Percentiles rank a stretch among this genome's conserved stretches.
Conservation (phyloP, 2,888 invertebrate species). For the Alviniconcha strummeri region DNA sequence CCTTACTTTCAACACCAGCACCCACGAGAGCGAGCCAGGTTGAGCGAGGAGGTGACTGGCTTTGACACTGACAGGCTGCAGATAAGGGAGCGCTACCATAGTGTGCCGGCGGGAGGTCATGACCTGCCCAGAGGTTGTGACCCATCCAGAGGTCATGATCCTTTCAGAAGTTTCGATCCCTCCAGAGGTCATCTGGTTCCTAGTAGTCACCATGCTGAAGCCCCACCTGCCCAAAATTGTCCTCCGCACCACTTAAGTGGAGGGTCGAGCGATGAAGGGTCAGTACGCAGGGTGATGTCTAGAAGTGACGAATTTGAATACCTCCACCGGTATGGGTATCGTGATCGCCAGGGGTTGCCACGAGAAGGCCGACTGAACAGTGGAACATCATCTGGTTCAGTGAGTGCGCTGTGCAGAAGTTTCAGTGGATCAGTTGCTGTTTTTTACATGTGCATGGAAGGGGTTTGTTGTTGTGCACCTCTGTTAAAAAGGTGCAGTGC, state of each 20-base stretch:
- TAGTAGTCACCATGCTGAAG: background rate
- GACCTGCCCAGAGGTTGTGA: constrained; percentile 1
- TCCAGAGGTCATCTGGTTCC: background rate
- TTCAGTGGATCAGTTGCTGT: no score
- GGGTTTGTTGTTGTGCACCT: no score
- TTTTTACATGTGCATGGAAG: no score
- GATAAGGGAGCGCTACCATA: constrained; percentile 8
- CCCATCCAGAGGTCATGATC: constrained; percentile 8
- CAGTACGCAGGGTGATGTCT: background rate
- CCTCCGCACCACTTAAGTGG: background rate
- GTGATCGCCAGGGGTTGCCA: no score
- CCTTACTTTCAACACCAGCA: background rate
- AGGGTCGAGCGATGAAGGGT: constrained; percentile 1
- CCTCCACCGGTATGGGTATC: background rate
- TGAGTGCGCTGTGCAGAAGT: no score
- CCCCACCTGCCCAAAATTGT: background rate
- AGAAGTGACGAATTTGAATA: background rate
- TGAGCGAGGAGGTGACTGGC: background rate
- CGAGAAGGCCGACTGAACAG: no score
- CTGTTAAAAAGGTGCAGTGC: no score
- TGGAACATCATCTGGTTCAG: no score
- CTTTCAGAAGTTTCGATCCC: background rate
- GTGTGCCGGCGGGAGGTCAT: constrained; percentile 12
- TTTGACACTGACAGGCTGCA: background rate
- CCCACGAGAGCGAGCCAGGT: background rate